A percentile compares a stretch with the other conserved stretches of the same genome.
Conservation (phyloP, 2,113 vertebrate genomes). For the Aphyosemion australe region DNA sequence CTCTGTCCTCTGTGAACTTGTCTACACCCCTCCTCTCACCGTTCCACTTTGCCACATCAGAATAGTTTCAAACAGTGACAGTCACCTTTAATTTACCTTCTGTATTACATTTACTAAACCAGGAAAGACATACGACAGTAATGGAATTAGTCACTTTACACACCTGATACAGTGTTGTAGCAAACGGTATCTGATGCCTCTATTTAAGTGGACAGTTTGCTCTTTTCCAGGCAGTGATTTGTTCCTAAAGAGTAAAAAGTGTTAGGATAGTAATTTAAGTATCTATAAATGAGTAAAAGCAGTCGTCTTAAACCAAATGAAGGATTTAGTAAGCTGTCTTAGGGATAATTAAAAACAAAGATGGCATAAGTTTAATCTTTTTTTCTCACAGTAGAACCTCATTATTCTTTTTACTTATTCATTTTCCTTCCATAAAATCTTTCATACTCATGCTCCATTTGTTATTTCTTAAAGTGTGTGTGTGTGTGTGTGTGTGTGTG, state of each 20-base stretch:
- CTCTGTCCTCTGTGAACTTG: constrained; percentile 75
- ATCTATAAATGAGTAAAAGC: background rate
- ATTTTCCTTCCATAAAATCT: constrained; percentile 19
- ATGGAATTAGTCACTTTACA: background rate
- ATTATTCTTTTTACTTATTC: constrained; percentile 8
- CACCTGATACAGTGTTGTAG: background rate
- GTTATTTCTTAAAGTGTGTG: constrained; percentile 6
- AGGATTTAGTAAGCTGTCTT: background rate
- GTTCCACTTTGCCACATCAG: constrained; percentile 23
- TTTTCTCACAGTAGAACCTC: background rate
- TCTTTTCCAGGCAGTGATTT: background rate
- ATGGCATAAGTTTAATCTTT: background rate
- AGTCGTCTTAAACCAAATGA: constrained; percentile 4
- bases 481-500: background rate
- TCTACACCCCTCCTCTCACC: constrained; percentile 50
- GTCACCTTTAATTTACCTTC: background rate
- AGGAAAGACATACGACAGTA: background rate
- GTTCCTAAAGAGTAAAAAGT: background rate
- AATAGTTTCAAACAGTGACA: constrained; percentile 18
- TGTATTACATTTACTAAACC: too few relatives aligned
- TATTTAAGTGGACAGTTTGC: too few relatives aligned
- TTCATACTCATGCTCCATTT: background rate
- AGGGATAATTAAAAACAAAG: background rate
- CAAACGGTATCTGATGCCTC: background rate
- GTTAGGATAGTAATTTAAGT: background rate